These are phyloP conservation scores for Pomatorhinus ruficollis DNA, from an alignment of 2,113 vertebrate species.

Conservation along the genomic window DNA sequence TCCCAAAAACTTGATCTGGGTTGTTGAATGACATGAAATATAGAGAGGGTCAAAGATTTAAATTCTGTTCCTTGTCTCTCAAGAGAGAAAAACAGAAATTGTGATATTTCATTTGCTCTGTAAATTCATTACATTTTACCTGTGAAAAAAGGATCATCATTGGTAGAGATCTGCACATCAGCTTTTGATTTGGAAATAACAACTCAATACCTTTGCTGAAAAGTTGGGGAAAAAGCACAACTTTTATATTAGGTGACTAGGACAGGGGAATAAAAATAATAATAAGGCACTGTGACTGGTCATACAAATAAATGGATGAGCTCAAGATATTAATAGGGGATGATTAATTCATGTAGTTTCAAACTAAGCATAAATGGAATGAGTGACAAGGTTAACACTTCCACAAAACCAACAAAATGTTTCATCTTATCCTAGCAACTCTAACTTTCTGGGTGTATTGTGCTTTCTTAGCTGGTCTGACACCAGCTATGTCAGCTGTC, in stretches of 20 bases:
- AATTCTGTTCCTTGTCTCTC: neutral
- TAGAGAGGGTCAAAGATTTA: neutral
- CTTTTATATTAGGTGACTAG: neutral
- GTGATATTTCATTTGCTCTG: fast-evolving
- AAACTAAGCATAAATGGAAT: neutral
- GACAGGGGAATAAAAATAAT: neutral
- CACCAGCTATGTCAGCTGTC: neutral
- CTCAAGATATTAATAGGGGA: neutral
- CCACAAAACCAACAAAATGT: neutral
- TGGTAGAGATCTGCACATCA: neutral
- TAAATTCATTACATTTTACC: neutral
- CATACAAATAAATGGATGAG: neutral
- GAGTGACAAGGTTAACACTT: neutral
- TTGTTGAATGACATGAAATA: neutral
- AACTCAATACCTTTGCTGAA: neutral
- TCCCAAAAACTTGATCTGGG: neutral
- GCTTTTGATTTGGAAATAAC: neutral
- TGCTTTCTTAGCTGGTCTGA: neutral
- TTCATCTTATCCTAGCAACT: neutral
- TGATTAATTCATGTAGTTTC: neutral
- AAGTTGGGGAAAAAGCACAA: fast-evolving
- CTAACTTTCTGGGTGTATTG: neutral
- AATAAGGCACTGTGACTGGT: neutral
- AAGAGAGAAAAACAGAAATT: neutral
- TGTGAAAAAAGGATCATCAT: neutral